These are phyloP conservation scores for Sebastes minor DNA, from an alignment of 2,797 vertebrate species.

Conservation along the genomic window DNA sequence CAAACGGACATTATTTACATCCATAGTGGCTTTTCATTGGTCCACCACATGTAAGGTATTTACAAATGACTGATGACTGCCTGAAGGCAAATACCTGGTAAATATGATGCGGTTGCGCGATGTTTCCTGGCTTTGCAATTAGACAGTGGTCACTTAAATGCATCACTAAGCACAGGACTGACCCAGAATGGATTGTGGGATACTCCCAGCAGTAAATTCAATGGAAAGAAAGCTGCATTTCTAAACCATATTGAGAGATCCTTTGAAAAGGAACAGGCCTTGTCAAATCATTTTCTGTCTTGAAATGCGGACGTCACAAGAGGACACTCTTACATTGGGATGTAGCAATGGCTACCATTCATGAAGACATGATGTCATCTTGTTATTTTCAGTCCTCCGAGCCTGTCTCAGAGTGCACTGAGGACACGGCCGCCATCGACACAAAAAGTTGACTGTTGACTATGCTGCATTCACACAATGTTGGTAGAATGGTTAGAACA, in stretches of 20 bases:
- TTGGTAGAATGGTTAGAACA: neutral
- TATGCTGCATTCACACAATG: neutral
- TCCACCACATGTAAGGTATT: neutral
- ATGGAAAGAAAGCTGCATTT: neutral
- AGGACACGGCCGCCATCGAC: neutral
- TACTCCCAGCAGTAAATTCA: neutral
- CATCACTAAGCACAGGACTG: neutral
- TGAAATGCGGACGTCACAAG: neutral
- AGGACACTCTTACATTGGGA: neutral
- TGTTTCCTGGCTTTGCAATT: neutral
- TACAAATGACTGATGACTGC: neutral
- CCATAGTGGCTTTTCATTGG: neutral
- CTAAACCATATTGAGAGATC: neutral
- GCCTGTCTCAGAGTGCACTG: neutral
- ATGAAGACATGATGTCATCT: neutral
- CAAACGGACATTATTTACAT: conserved; percentile 9
- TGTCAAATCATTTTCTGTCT: neutral
- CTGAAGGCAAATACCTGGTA: conserved; percentile 4
- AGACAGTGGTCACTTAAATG: neutral
- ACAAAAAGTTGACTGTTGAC: neutral
- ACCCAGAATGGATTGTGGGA: neutral
- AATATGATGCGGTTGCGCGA: neutral
- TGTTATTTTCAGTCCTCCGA: neutral
- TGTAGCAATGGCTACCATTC: neutral
- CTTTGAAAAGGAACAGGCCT: neutral